Evolutionary conservation across 2,888 invertebrate genomes (phyloP), one percentile per base, ranked within the genome.

Genomic region (Apotomis turbidana): DNA sequence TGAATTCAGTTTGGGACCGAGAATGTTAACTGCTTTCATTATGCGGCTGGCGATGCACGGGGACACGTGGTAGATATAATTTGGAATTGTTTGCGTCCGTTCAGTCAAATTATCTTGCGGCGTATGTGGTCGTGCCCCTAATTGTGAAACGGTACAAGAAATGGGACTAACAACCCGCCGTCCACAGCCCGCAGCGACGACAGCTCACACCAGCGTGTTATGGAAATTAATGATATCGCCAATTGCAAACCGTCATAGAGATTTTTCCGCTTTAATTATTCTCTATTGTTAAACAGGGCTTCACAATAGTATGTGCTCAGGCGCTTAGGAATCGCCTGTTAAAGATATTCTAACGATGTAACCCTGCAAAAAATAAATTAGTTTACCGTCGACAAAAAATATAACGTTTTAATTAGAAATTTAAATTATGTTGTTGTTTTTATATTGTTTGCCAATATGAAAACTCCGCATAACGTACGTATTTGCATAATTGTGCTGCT

Each of bases 331-430:
- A 13, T 3, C 55, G 38, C 76, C 76, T 74, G 77, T 77, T 74
- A 75, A 15, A 15, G 67, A 73, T 66, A 68, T 61, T 73, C 75
- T 68, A 70, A 74, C 76, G 62, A 69, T 71, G 76, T 75, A 74
- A 73, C 54, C 64, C 59, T 68, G 78, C 83, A 90, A 90, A 90
- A 91, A 91, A 88, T 87, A 88, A 90, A 91, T 91, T 88, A 89
- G 84, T 87, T 90, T 87, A 79, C 78, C 74, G 75, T 74, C 76
- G 77, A 79, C 85, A 90, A 90, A 91, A 90, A 90, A 80, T 73
- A 77, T 86, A 86, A 91, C 87, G 83, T 84, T 86, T 85, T 90
- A 90, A 90, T 91, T 90, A 90, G 83, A 80, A 66, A 83, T 80
- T 76, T 73, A 76, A 79, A 83, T 86, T 81, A 83, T 85, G 81